Evolutionary conservation across 2,113 vertebrate species (phyloP), one percentile per base, ranked within the genome.

Genomic region (Amazona vittata): DNA sequence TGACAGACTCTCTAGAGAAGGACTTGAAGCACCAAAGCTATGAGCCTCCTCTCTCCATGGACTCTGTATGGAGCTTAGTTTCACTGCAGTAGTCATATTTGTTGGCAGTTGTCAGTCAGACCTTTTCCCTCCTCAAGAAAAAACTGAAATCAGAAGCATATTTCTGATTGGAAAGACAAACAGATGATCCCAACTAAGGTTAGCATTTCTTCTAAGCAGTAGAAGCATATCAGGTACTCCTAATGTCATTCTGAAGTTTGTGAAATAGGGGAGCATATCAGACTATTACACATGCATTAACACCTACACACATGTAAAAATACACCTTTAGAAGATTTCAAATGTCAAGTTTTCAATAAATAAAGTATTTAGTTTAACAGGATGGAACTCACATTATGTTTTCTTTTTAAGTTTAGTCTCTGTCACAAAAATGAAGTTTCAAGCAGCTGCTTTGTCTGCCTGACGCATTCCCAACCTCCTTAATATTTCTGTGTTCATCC

Each of bases 391-490:
- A 62, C 37, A 67, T 76, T 77, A 73, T 49, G n/a, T 28, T 80
- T 82, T 75, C 81, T 68, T 94, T 89, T 88, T 19, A 88, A n/a
- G 60, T 76, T 81, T 55, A 75, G 55, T 89, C n/a, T 67, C 71
- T 71, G 49, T 62, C 83, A 86, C 46, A 59, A 19, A 80, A 86
- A 95, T 37, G 39, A 89, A 69, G 68, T 63, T 94, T 84, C 43
- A 91, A 55, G 85, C 75, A 90, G 77, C 47, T 94, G 41, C 52
- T 91, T 90, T 89, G 53, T 78, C 89, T 86, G 69, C 62, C 49
- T 64, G 43, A 75, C 81, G 71, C 28, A 41, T 75, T 82, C 57
- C 62, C 50, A 74, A 75, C 33, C 24, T 89, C 50, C 46, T 81
- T 55, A 91, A 60, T 64, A 95, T 91, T 89, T 88, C 84, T 86